Evolutionary conservation across 2,888 invertebrate genomes (phyloP).

Genomic region (Iphiclides podalirius): DNA sequence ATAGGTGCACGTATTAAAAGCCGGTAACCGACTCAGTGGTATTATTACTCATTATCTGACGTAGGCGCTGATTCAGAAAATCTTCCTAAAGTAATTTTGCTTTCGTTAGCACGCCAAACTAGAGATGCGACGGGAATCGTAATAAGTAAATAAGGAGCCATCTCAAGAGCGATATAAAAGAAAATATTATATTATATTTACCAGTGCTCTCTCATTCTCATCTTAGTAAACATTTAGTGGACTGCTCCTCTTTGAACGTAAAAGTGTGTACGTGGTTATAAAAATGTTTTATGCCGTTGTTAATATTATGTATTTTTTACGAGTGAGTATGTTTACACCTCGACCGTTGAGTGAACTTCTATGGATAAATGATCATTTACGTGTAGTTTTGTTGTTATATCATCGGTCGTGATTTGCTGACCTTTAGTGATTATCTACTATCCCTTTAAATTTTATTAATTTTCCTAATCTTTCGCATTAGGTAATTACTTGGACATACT

Average conservation of each 20-base stretch:
- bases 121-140: too few relatives aligned
- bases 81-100: too few relatives aligned
- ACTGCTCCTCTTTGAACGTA: slow-evolving; percentile 22
- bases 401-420: slow-evolving; percentile 2
- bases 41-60: too few relatives aligned
- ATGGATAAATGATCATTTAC: slow-evolving; percentile 2
- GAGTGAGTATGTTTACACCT: slow-evolving; percentile 25
- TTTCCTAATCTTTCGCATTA: too few relatives aligned
- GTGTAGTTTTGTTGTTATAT: neutral
- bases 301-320: slow-evolving; percentile 23
- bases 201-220: slow-evolving; percentile 2
- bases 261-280: slow-evolving; percentile 25
- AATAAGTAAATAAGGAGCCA: too few relatives aligned
- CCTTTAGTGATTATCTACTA: too few relatives aligned
- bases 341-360: neutral
- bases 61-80: too few relatives aligned
- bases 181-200: neutral
- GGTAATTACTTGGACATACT: too few relatives aligned
- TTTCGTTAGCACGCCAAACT: too few relatives aligned
- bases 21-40: too few relatives aligned
- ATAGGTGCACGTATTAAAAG: neutral
- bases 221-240: slow-evolving; percentile 19
- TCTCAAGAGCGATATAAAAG: too few relatives aligned
- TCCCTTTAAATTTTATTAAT: too few relatives aligned
- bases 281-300: slow-evolving; percentile 24